Conservation (phyloP, 1,140 invertebrate species). For the Scaptomyza montana region DNA sequence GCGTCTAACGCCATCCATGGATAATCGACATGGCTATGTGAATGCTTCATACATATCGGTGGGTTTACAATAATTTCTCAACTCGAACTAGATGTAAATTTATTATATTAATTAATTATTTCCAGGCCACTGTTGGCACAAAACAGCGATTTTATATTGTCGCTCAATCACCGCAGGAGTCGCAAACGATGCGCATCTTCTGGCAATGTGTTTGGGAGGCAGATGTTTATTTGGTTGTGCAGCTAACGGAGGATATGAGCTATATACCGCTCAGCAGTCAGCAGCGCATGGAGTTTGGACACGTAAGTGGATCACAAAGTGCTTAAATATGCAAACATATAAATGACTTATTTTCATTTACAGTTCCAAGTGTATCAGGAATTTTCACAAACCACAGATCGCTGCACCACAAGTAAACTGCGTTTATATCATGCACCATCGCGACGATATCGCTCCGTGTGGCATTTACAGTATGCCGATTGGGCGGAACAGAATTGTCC, state of each 20-base stretch:
- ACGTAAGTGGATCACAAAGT: slow-evolving; percentile 76
- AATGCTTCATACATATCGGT: slow-evolving; percentile 95
- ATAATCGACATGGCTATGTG: slow-evolving; percentile 93
- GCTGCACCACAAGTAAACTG: slow-evolving; percentile 86
- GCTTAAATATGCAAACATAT: neutral
- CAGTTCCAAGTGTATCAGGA: slow-evolving; percentile 89
- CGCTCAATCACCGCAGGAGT: slow-evolving; percentile 88
- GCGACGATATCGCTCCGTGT: slow-evolving; percentile 87
- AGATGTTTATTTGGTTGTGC: slow-evolving; percentile 91
- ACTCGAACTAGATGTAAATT: neutral
- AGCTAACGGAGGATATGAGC: slow-evolving; percentile 87
- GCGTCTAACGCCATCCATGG: slow-evolving; percentile 89
- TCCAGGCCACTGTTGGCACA: slow-evolving; percentile 89
- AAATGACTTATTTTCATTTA: slow-evolving; percentile 1
- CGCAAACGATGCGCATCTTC: slow-evolving; percentile 85
- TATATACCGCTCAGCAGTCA: slow-evolving; percentile 86
- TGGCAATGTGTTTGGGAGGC: slow-evolving; percentile 96
- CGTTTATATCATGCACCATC: slow-evolving; percentile 85
- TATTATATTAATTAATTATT: neutral
- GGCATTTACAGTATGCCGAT: slow-evolving; percentile 92
- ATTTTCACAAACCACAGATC: slow-evolving; percentile 86
- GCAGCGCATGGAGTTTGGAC: slow-evolving; percentile 85
- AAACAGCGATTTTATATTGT: slow-evolving; percentile 93
- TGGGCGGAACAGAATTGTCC: slow-evolving; percentile 90
- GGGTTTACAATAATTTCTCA: slow-evolving; percentile 57